These are phyloP conservation scores for Panopea generosa DNA, from an alignment of 2,888 invertebrate species.

Conservation along the genomic window DNA sequence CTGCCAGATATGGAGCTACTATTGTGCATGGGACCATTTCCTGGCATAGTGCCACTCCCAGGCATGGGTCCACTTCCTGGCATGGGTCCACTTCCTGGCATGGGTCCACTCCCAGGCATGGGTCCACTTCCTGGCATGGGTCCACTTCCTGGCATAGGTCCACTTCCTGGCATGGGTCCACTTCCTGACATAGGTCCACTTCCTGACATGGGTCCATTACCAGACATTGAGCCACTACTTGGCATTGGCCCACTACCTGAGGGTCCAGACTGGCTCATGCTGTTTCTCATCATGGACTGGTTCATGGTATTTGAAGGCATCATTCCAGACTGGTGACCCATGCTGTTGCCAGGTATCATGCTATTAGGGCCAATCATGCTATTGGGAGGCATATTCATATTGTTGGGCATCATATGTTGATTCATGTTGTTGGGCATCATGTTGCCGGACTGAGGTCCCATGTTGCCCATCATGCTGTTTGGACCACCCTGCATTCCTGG, in stretches of 20 bases:
- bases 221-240: no score
- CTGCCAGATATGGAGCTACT: no score
- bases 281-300: slow-evolving; percentile 53
- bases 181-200: no score
- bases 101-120: no score
- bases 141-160: no score
- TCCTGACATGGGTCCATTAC: no score
- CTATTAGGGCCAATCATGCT: slow-evolving; percentile 61
- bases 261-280: slow-evolving; percentile 26
- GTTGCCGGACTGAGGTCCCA: slow-evolving; percentile 58
- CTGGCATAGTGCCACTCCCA: no score
- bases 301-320: slow-evolving; percentile 70
- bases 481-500: slow-evolving; percentile 55
- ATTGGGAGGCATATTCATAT: slow-evolving; percentile 66
- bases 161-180: no score
- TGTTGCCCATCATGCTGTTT: slow-evolving; percentile 70
- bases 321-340: slow-evolving; percentile 53
- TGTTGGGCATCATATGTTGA: slow-evolving; percentile 61
- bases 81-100: no score
- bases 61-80: no score
- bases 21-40: no score
- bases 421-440: slow-evolving; percentile 68
- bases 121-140: no score
- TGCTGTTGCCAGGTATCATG: slow-evolving; percentile 55
- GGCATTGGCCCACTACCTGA: slow-evolving; percentile 6